Base-by-base conservation (phyloP, 2,888 invertebrate species). In the Ariolimax columbianus region DNA sequence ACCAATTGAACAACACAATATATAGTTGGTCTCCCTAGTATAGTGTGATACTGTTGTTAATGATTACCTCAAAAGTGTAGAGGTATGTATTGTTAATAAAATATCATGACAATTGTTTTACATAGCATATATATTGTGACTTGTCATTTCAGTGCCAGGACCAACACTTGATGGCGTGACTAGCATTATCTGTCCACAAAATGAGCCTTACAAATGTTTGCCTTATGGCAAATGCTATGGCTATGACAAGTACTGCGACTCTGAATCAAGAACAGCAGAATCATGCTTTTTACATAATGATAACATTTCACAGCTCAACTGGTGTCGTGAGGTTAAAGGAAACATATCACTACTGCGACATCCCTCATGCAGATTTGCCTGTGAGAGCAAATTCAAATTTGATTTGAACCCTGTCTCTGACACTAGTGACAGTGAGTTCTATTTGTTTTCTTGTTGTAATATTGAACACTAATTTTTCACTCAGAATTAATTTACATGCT, bases 201-300 rank as follows among this genome's bases (percentile, higher is more conserved):
- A 38, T 23, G 11, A 59, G 26, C 63, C 77, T 11, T 78, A 63
- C 63, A 78, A 78, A 63, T 78, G 77, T n/a, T 40, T 78, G 77
- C 77, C 77, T 4, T 78, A 78, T 40, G 77, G 77, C 19, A 23
- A 1, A 0, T 78, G 77, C 23, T 78, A 38, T 23, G 55, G 14
- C 19, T 30, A 26, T 40, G 38, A 63, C 26, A 40, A 17, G 3
- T 78, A 63, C 63, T 78, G 77, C 33, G 63, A 78, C 30, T 9
- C 23, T 14, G n/a, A n/a, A 9, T 26, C 38, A 63, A 6, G 40
- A 40, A 14, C 55, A 14, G 63, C 40, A 23, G 59, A 59, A 11
- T 78, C 77, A 38, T 78, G 77, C 19, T 78, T 78, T 23, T 63
- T 38, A 59, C 40, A 63, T 1, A 6, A 36, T 7, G 59, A 59